Evolutionary conservation across 2,888 invertebrate species (phyloP), one percentile per base, ranked within the genome.

Genomic region (Mactromeris polynyma): DNA sequence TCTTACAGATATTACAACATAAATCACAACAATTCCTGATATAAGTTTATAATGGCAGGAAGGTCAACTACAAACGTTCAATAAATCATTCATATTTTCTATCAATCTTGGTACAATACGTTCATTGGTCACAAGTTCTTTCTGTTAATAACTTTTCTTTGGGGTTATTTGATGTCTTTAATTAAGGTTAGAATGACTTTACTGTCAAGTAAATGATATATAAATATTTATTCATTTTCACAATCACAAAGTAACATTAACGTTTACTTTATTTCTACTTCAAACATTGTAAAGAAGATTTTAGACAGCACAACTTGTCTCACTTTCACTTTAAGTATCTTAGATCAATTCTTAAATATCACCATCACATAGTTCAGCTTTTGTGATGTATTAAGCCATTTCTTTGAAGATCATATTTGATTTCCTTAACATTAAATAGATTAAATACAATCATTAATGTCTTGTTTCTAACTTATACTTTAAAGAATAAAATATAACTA

Each of bases 161-260:
- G 31, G 17, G 33, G 69, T 69, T 31, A 69, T 69, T 69, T 11
- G 7, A 31, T 33, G 33, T 69, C 69, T 69, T 69, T 69, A 31
- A 69, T 11, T 11, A 9, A 31, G 69, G 69, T 69, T 69, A 69
- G 31, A 69, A 69, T 69, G 69, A 69, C 69, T 69, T 69, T 69
- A 33, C 31, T 69, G 33, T 69, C 69, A 69, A 69, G 33, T 69
- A 26, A 69, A 31, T 69, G 69, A 69, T 69, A 69, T 31, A 69
- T 69, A 69, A 69, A 69, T 69, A 69, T 69, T 69, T 31, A 69
- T 69, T 69, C 19, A 54, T 54, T 17, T 6, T 33, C 31, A 69
- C 69, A 6, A 69, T 69, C 33, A 69, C 69, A 69, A 26, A 69
- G 69, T 11, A 4, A 33, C 31, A 33, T 14, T 69, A 9, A 69